Base-by-base conservation (phyloP, 2,888 invertebrate genomes). In the Lutraria lutraria region DNA sequence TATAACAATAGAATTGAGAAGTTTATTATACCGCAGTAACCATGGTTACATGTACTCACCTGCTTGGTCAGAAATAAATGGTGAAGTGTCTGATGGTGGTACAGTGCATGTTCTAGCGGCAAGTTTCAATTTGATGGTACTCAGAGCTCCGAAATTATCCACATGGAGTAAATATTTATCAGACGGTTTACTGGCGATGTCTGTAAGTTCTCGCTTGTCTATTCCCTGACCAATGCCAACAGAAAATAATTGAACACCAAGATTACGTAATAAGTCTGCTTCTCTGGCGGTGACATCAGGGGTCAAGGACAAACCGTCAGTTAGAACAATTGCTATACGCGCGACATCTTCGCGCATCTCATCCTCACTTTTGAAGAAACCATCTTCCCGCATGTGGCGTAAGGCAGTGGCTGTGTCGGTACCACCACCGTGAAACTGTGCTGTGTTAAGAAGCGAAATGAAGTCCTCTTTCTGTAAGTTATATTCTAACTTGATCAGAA, bases 271-370 rank as follows among this genome's bases (percentile, higher is more conserved):
- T 16, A 93, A 87, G 12, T 90, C 80, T 0, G 96, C 95, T 85
- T 95, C 94, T 53, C 80, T 82, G 0, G 92, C 93, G 8, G 95
- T 96, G n/a, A 88, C 86, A 16, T 90, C 90, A 12, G 93, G 93
- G 52, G 94, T 91, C n/a, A 94, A 79, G 0, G 95, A 95, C 43
- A 94, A 87, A 10, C 95, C 96, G 88, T 96, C 95, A 0, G 96
- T 96, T 31, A 96, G 89, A 12, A 96, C 91, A n/a, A 96, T 94
- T 3, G 93, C 95, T 16, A 96, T 93, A 83, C 93, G 92, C 0
- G 94, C 94, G 13, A 94, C 95, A 0, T 86, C 88, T 2, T 91
- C 92, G 13, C 89, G 79, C 0, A 87, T 81, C 13, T 34, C 79
- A 12, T 81, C 60, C 0, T 88, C 15, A 6, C 81, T 79, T 16